phyloP scores from a whole-genome alignment of 1,140 invertebrate genomes.

The Antheraea mylitta region DNA sequence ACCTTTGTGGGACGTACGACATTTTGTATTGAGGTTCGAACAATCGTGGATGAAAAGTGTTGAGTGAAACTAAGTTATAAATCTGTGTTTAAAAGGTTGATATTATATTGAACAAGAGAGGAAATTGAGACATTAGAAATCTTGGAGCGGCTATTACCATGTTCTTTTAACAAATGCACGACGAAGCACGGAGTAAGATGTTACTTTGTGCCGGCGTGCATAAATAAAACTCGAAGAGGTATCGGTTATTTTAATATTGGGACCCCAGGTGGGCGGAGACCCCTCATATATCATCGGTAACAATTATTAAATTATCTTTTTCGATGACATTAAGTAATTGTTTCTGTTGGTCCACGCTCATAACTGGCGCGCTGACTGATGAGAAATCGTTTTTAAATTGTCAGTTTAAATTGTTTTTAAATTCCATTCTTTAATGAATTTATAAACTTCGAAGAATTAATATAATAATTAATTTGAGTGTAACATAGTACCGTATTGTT shows the following conservation, averaged over 20 bases:
- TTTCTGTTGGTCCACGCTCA: slow-evolving; percentile 55
- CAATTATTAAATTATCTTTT: slow-evolving; percentile 79
- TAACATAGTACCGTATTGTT: not conserved
- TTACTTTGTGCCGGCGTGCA: slow-evolving; percentile 65
- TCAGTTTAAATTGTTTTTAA: slow-evolving; percentile 46
- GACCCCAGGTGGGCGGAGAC: slow-evolving; percentile 68
- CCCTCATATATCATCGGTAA: slow-evolving; percentile 68
- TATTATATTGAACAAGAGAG: slow-evolving; percentile 26
- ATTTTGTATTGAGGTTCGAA: slow-evolving; percentile 32
- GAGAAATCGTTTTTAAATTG: slow-evolving; percentile 62
- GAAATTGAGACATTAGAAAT: slow-evolving; percentile 78
- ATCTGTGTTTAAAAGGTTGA: slow-evolving; percentile 29
- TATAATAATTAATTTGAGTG: not conserved
- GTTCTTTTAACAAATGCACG: slow-evolving; percentile 77
- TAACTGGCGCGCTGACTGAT: slow-evolving; percentile 52
- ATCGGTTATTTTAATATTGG: slow-evolving; percentile 71
- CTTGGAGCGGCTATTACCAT: slow-evolving; percentile 71
- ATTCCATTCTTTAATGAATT: slow-evolving; percentile 43
- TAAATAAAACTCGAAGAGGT: slow-evolving; percentile 64
- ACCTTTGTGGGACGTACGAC: slow-evolving; percentile 31
- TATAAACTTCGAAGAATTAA: not conserved
- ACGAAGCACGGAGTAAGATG: slow-evolving; percentile 67
- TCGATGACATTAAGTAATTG: slow-evolving; percentile 78
- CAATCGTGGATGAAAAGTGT: slow-evolving; percentile 41
- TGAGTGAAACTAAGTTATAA: slow-evolving; percentile 32